These are phyloP conservation scores for Diplogasteroides magnus DNA, from an alignment of 1,140 invertebrate species.

Conservation along the genomic window DNA sequence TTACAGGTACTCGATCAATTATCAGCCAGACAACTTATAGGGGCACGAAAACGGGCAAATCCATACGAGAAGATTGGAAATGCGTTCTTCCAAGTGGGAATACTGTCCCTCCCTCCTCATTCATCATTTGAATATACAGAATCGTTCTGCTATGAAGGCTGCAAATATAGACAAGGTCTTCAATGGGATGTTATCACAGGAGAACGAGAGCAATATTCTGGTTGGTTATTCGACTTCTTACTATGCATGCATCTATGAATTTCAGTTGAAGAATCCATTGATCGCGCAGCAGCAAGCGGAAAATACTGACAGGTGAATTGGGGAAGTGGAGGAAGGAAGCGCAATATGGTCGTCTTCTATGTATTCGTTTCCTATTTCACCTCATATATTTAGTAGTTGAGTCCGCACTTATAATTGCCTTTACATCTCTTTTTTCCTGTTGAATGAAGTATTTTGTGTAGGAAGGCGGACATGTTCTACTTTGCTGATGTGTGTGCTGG, in stretches of 20 bases:
- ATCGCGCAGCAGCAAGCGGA: conserved; percentile 2
- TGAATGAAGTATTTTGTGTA: background rate
- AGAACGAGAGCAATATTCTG: conserved; percentile 63
- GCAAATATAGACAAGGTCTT: conserved; percentile 89
- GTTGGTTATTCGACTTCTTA: conserved; percentile 1
- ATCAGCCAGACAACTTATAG: conserved; percentile 71
- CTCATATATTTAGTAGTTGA: too few relatives aligned
- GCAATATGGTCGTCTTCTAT: too few relatives aligned
- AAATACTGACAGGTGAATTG: conserved; percentile 27
- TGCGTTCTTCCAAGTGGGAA: conserved; percentile 67
- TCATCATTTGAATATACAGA: conserved; percentile 38
- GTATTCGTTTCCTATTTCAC: too few relatives aligned
- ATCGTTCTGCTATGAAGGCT: conserved; percentile 90
- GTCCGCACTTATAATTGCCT: too few relatives aligned
- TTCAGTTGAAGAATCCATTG: conserved; percentile 56
- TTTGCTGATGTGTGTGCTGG: conserved; percentile 97
- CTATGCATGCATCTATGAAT: background rate
- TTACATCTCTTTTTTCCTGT: too few relatives aligned
- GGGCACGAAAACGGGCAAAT: conserved; percentile 78
- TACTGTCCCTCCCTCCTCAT: conserved; percentile 19
- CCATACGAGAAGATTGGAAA: conserved; percentile 86
- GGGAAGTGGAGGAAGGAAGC: too few relatives aligned
- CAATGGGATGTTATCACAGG: conserved; percentile 83
- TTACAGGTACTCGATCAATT: conserved; percentile 74
- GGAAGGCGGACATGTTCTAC: conserved; percentile 65